Conservation (phyloP, 2,113 vertebrate genomes). For the Cyphomyrus discorhynchus region DNA sequence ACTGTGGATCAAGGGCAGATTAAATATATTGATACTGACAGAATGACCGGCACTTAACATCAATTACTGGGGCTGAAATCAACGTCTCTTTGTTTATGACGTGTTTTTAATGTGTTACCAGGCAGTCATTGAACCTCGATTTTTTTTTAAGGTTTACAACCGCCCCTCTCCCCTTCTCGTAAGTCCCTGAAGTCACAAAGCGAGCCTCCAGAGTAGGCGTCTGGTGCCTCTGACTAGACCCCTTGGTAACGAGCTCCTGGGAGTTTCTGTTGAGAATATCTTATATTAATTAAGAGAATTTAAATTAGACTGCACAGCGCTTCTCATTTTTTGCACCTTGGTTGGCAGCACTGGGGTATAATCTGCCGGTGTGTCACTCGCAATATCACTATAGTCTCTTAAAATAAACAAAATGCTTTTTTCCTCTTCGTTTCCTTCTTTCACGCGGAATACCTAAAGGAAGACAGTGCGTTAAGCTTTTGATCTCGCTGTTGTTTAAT, state of each 20-base stretch:
- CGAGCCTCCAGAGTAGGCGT: constrained; percentile 25
- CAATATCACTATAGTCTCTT: not conserved
- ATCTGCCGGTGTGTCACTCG: constrained; percentile 4
- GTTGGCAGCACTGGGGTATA: not conserved
- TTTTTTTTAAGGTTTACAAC: constrained; percentile 18
- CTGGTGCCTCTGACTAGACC: constrained; percentile 23
- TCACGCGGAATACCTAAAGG: not conserved
- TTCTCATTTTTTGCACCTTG: constrained; percentile 13
- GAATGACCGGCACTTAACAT: not conserved
- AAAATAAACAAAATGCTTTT: constrained; percentile 7
- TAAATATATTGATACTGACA: not conserved
- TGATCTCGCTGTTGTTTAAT: not conserved
- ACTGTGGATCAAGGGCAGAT: not conserved
- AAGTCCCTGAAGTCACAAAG: constrained; percentile 22
- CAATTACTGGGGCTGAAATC: not conserved
- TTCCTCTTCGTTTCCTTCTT: not conserved
- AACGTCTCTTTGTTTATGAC: constrained; percentile 4
- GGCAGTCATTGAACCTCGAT: not conserved
- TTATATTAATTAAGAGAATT: constrained; percentile 26
- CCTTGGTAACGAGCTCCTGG: constrained; percentile 23
- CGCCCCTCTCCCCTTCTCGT: not conserved
- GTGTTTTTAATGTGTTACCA: not conserved
- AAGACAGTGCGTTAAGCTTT: not conserved
- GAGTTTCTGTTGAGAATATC: constrained; percentile 28
- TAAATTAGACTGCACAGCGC: constrained; percentile 23